A percentile compares a stretch with the other conserved stretches of the same genome.
Evolutionary conservation across 1,140 invertebrate species (phyloP).

Genomic region (Hycleus cichorii): DNA sequence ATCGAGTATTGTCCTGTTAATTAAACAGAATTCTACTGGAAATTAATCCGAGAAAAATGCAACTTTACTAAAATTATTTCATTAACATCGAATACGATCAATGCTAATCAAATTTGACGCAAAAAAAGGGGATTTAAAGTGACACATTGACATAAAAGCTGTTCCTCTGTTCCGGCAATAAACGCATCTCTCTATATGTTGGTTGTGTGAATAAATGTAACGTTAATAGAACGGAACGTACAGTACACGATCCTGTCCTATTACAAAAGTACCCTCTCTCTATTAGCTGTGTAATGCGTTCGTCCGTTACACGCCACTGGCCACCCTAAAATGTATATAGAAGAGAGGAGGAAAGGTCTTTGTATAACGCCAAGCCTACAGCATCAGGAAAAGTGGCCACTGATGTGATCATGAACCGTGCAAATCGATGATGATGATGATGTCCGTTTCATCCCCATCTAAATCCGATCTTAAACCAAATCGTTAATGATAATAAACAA

Average conservation of each 20-base stretch:
- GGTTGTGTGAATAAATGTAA: not conserved
- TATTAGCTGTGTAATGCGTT: slow-evolving; percentile 14
- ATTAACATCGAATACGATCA: no score
- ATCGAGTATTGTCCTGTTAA: no score
- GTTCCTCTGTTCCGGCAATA: no score
- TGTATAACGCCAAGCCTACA: slow-evolving; percentile 30
- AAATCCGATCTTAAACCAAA: slow-evolving; percentile 7
- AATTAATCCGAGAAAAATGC: no score
- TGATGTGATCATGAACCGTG: slow-evolving; percentile 39
- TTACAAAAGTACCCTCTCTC: not conserved
- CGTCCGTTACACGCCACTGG: slow-evolving; percentile 22
- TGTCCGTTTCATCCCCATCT: slow-evolving; percentile 34
- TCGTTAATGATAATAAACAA: not conserved
- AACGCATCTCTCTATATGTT: no score
- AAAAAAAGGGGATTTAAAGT: no score
- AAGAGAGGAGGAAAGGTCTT: slow-evolving; percentile 20
- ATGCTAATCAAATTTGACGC: no score
- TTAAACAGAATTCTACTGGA: no score
- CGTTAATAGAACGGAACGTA: slow-evolving; percentile 12
- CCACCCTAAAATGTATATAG: slow-evolving; percentile 16
- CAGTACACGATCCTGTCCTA: not conserved
- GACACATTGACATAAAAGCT: no score
- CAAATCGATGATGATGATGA: slow-evolving; percentile 28
- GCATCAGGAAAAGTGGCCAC: slow-evolving; percentile 34
- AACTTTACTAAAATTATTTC: no score